These are phyloP conservation scores for Sinocyclocheilus anshuiensis DNA, from an alignment of 2,113 vertebrate genomes.

Conservation along the genomic window DNA sequence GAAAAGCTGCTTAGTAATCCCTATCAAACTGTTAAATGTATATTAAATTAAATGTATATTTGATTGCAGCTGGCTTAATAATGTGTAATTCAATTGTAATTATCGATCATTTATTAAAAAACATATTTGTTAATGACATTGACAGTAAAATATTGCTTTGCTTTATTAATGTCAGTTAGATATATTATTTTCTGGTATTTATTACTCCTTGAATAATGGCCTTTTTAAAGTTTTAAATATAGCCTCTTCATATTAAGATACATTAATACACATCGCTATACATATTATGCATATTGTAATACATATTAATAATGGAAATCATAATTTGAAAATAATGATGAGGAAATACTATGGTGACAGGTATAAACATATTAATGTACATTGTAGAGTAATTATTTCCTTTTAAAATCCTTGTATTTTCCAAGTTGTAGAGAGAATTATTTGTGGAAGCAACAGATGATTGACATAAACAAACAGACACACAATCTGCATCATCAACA, in stretches of 20 bases:
- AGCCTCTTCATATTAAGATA: background rate
- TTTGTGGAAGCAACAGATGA: slow-evolving; percentile 35
- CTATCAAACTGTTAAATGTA: background rate
- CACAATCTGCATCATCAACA: slow-evolving; percentile 13
- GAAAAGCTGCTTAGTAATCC: background rate
- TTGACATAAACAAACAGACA: slow-evolving; percentile 27
- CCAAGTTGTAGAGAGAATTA: background rate
- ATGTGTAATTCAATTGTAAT: background rate
- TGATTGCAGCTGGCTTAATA: background rate
- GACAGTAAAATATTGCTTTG: background rate
- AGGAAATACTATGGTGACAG: background rate
- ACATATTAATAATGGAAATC: background rate
- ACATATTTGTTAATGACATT: background rate
- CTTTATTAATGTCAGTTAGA: background rate
- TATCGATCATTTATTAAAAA: background rate
- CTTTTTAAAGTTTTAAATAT: background rate
- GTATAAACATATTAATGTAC: background rate
- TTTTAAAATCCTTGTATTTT: background rate
- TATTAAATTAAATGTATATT: background rate
- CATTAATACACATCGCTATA: background rate
- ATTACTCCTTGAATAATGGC: background rate
- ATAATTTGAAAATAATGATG: background rate
- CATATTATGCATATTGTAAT: background rate
- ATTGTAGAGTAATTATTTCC: background rate
- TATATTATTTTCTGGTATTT: background rate